Conservation (phyloP, 2,113 vertebrate genomes). For the Nyctibius bracteatus region DNA sequence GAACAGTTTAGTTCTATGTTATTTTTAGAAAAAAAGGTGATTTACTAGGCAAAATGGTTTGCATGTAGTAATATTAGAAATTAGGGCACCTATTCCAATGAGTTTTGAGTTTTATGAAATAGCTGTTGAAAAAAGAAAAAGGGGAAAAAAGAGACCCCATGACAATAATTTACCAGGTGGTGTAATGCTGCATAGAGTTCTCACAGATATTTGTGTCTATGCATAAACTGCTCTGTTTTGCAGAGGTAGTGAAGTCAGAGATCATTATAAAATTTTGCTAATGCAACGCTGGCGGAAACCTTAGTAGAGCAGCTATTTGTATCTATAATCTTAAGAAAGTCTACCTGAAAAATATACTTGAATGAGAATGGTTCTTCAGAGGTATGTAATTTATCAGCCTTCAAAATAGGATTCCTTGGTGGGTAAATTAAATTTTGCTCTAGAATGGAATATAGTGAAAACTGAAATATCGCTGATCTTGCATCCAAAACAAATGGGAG, state of each 20-base stretch:
- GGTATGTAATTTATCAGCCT: background rate
- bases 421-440: background rate
- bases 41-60: background rate
- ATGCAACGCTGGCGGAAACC: background rate
- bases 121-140: background rate
- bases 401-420: background rate
- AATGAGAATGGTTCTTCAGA: background rate
- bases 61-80: background rate
- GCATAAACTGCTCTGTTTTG: background rate
- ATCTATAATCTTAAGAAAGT: background rate
- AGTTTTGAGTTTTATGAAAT: background rate
- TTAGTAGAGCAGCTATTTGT: background rate
- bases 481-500: background rate
- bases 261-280: background rate
- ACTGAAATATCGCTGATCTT: background rate
- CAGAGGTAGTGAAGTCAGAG: background rate
- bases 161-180: background rate
- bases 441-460: background rate
- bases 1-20: background rate
- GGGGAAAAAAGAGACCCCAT: background rate
- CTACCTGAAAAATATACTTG: background rate
- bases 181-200: background rate
- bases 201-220: background rate
- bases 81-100: background rate
- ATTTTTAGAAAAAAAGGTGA: background rate